Evolutionary conservation across 2,888 invertebrate species (phyloP), one percentile per base, ranked within the genome.

Genomic region (Watsonalla binaria): DNA sequence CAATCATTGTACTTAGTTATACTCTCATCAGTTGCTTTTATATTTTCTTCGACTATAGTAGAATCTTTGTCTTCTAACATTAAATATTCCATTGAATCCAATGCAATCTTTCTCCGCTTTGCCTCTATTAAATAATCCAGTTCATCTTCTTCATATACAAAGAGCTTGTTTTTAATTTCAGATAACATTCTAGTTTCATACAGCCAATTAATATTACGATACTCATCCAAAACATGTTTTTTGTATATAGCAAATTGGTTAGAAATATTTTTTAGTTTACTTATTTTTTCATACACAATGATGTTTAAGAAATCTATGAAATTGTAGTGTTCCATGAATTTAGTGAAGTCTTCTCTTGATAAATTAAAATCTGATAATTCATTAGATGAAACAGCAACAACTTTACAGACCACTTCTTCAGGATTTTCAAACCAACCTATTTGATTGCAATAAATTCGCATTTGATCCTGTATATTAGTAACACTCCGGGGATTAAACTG

Each of bases 151-250:
- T 83, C 79, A 65, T 72, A 76, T 11, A 83, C 80, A 45, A 81
- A 58, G n/a, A 74, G 74, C 72, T 81, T 86, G 58, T 86, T 84
- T 70, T 90, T 88, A 42, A 84, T 71, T 56, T 75, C 79, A 47
- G 72, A 64, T 34, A 89, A 60, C 46, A 78, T 62, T 47, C 79
- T 76, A 37, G 74, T 65, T 58, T 84, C 77, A 71, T 93, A 93
- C 81, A 94, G 91, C 94, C 94, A 94, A 45, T 92, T 85, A 14
- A 85, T 79, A 55, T 82, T 88, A 33, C 88, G 78, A 70, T 92
- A 94, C 51, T 91, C 81, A 57, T 90, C 84, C 54, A 94, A 74
- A 50, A 84, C 83, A 52, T 90, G 78, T 64, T 82, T 90, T 56
- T 93, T 87, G 70, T 94, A 94, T 51, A 94, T 88, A 0, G 93